Percentiles rank a stretch among this genome's conserved stretches.
Evolutionary conservation across 2,113 vertebrate species (phyloP).

Genomic region (Cyprinodon brontotheroides): DNA sequence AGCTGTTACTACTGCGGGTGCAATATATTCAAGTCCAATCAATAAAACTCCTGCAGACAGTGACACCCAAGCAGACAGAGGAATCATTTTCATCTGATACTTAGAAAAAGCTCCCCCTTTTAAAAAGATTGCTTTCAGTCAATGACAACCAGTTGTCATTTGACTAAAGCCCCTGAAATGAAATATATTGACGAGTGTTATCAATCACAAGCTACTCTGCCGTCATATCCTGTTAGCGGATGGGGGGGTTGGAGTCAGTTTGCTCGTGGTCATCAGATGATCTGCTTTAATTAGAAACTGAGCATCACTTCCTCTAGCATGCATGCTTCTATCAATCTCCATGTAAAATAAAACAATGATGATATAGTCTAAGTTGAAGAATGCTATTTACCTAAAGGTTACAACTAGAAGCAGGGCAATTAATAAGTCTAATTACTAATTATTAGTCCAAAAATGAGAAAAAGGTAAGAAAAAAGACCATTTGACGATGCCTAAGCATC

Average conservation of each 20-base stretch:
- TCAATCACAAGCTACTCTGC: constrained; percentile 79
- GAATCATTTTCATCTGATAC: constrained; percentile 92
- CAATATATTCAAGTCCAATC: constrained; percentile 92
- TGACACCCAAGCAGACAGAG: constrained; percentile 88
- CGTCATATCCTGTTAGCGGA: constrained; percentile 60
- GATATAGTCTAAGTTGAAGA: constrained; percentile 19
- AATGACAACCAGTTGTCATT: constrained; percentile 90
- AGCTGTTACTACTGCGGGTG: constrained; percentile 86
- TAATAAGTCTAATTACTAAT: not conserved
- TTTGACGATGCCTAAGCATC: not conserved
- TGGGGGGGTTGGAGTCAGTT: constrained; percentile 43
- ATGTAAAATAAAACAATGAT: constrained; percentile 39
- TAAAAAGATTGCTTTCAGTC: constrained; percentile 95
- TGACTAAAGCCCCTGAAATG: constrained; percentile 83
- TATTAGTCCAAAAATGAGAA: not conserved
- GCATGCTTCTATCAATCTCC: constrained; percentile 44
- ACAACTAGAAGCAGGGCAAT: no score
- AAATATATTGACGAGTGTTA: constrained; percentile 84
- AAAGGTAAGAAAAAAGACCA: not conserved
- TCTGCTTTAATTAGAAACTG: constrained; percentile 80
- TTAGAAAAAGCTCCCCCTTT: constrained; percentile 90
- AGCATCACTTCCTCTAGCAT: constrained; percentile 63
- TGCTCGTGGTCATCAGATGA: constrained; percentile 76
- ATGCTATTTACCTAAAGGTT: no score
- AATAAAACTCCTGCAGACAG: constrained; percentile 87